A percentile compares a stretch with the other conserved stretches of the same genome.
Evolutionary conservation across 2,113 vertebrate genomes (phyloP).

Genomic region (Saguinus imperator): DNA sequence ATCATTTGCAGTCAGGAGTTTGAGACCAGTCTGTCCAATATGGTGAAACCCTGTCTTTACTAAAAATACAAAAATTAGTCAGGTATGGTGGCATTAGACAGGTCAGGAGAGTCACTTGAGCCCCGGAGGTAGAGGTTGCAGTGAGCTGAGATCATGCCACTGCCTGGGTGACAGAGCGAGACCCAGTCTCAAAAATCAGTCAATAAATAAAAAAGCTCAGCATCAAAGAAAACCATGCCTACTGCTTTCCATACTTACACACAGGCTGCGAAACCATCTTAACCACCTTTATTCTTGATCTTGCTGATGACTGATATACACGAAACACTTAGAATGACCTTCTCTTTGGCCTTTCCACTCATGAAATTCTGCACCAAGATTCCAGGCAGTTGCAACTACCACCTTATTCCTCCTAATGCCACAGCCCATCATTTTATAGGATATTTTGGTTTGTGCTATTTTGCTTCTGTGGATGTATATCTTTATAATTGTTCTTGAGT

Average conservation of each 20-base stretch:
- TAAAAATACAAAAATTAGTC: too few relatives aligned
- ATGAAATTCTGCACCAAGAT: background rate
- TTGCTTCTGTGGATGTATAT: background rate
- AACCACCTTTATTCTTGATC: background rate
- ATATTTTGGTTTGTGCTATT: constrained; percentile 40
- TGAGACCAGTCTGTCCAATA: too few relatives aligned
- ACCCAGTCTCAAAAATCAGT: too few relatives aligned
- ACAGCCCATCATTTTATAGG: constrained; percentile 19
- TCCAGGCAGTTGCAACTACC: background rate
- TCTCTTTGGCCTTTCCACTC: background rate
- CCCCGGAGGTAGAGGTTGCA: too few relatives aligned
- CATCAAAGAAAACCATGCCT: background rate
- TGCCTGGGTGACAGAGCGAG: too few relatives aligned
- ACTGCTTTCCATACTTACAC: constrained; percentile 26
- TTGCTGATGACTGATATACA: background rate
- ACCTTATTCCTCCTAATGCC: constrained; percentile 24
- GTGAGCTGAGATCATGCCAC: too few relatives aligned
- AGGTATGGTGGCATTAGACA: too few relatives aligned
- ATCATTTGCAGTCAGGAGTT: too few relatives aligned
- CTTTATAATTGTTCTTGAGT: constrained; percentile 12
- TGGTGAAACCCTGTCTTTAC: too few relatives aligned
- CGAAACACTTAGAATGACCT: background rate
- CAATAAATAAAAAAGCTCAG: background rate
- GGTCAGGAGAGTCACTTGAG: too few relatives aligned
- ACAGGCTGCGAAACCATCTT: background rate